Evolutionary conservation across 2,888 invertebrate genomes (phyloP), one percentile per base, ranked within the genome.

Genomic region (Alcis repandata): DNA sequence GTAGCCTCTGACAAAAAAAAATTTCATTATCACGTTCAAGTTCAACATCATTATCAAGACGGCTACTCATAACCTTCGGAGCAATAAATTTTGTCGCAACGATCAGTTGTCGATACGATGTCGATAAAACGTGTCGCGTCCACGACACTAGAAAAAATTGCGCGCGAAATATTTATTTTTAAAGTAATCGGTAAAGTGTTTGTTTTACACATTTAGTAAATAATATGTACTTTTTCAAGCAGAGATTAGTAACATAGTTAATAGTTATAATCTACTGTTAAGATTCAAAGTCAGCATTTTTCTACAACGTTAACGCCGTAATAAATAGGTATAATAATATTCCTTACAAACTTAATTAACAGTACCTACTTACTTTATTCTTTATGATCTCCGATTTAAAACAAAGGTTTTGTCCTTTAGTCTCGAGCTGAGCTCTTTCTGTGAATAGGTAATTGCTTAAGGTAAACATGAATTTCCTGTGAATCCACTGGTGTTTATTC

Each of bases 111-210:
- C 69, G 46, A 74, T 75, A 63, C 68, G 48, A 49, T 68, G 64
- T 73, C 74, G 74, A 70, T 77, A 73, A 59, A 69, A 41, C 41
- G 54, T n/a, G 73, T 72, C 76, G 79, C 67, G 68, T 49, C 63
- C 19, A 54, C 73, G 61, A 63, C 70, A 71, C 73, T 71, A 69
- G 60, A 10, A 49, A 13, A n/a, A n/a, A 32, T 45, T 22, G 57
- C 60, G 65, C 40, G 65, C 32, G n/a, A 46, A 27, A 27, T 4
- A 4, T 27, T 4, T 6, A 4, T 27, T 27, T 27, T 27, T 6
- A 27, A 27, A 27, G 2, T 27, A 27, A 27, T 27, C 6, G n/a
- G n/a, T n/a, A n/a, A n/a, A n/a, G n/a, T n/a, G n/a, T n/a, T n/a
- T n/a, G n/a, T n/a, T n/a, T n/a, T n/a, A n/a, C n/a, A n/a, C n/a